Conservation (phyloP, 2,888 invertebrate genomes). For the Frankliniella fusca region DNA sequence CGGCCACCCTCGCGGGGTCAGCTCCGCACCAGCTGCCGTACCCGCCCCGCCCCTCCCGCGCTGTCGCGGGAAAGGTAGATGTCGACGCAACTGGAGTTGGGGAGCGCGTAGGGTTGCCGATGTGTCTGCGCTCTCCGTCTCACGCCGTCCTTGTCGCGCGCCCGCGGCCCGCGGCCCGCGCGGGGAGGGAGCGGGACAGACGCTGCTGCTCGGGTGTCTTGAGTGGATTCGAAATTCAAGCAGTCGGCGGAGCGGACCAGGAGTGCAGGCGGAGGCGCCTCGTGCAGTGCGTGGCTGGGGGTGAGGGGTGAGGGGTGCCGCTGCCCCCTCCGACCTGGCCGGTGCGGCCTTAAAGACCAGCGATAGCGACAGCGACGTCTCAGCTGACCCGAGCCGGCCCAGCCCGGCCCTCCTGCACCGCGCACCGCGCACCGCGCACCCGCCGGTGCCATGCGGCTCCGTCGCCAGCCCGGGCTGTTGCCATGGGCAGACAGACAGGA, state of each 20-base stretch:
- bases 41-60: background rate
- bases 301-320: no score
- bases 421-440: no score
- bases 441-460: background rate
- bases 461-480: background rate
- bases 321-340: no score
- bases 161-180: background rate
- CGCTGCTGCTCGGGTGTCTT: background rate
- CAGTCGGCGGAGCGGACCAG: background rate
- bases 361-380: background rate
- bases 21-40: no score
- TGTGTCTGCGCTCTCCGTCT: background rate
- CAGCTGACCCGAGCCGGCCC: background rate
- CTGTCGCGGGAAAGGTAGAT: background rate
- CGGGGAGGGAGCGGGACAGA: background rate
- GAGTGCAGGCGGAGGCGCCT: background rate
- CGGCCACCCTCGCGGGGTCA: no score
- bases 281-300: no score
- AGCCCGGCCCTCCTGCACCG: background rate
- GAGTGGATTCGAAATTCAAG: background rate
- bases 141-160: background rate
- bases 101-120: background rate
- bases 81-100: background rate
- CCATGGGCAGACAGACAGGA: background rate
- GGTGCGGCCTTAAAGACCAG: background rate